These are phyloP conservation scores for Panorpa germanica DNA, from an alignment of 2,888 invertebrate species.

Conservation along the genomic window DNA sequence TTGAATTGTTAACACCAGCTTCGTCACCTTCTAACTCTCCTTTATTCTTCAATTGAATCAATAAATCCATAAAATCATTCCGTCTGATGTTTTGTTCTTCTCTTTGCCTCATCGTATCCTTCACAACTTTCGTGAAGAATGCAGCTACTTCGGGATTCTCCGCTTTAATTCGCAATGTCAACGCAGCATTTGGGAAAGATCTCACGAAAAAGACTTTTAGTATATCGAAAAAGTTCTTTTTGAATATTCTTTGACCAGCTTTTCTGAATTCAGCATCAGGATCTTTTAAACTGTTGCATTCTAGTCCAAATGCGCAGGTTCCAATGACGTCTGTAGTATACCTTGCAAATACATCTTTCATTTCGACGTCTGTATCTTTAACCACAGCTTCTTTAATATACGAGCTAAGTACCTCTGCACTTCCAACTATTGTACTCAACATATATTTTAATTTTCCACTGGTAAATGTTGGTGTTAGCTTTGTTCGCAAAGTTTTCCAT, in stretches of 20 bases:
- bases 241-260: too few relatives aligned
- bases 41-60: conserved; percentile 15
- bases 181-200: too few relatives aligned
- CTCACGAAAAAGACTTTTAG: too few relatives aligned
- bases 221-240: too few relatives aligned
- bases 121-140: conserved; percentile 18
- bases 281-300: conserved; percentile 18
- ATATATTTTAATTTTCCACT: conserved; percentile 13
- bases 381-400: conserved; percentile 6
- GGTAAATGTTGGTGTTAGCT: conserved; percentile 17
- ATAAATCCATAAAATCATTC: conserved; percentile 17
- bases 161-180: too few relatives aligned
- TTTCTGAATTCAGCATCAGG: conserved; percentile 20
- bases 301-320: conserved; percentile 25
- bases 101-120: conserved; percentile 16
- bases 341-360: conserved; percentile 10
- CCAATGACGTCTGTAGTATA: conserved; percentile 16
- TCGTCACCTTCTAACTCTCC: too few relatives aligned
- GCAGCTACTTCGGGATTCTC: conserved; percentile 14
- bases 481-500: conserved; percentile 21
- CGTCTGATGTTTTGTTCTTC: conserved; percentile 14
- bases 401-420: conserved; percentile 5
- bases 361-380: conserved; percentile 8
- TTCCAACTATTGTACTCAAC: conserved; percentile 8
- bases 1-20: conserved; percentile 9